These are phyloP conservation scores for Drosophila flavopinicola DNA, from an alignment of 2,888 invertebrate species.

Conservation along the genomic window DNA sequence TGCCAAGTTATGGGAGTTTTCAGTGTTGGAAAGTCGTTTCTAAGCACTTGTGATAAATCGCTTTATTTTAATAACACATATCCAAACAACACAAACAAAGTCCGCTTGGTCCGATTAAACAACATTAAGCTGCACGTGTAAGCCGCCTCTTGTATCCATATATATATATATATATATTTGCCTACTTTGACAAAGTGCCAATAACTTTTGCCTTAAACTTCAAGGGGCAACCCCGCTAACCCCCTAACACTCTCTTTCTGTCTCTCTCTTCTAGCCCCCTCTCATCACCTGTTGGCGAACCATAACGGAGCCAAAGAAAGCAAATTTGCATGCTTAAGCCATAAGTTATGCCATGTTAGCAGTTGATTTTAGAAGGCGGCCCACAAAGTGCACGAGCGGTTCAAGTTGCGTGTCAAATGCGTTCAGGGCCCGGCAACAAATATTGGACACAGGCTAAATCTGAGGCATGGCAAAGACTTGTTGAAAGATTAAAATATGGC, in stretches of 20 bases:
- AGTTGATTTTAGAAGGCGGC: conserved; percentile 72
- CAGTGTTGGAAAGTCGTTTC: no score
- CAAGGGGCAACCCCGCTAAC: conserved; percentile 13
- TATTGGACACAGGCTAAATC: conserved; percentile 33
- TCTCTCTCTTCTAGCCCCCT: not conserved
- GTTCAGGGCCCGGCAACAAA: conserved; percentile 38
- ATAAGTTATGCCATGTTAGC: conserved; percentile 80
- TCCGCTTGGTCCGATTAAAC: not conserved
- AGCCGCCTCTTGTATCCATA: conserved; percentile 16
- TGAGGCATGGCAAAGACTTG: conserved; percentile 41
- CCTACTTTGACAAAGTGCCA: conserved; percentile 76
- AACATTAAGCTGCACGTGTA: conserved; percentile 32
- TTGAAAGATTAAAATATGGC: conserved; percentile 61
- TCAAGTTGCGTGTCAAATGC: conserved; percentile 73
- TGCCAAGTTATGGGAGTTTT: no score
- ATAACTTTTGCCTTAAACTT: conserved; percentile 68
- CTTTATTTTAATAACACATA: not conserved
- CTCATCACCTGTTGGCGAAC: conserved; percentile 17
- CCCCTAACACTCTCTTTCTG: not conserved
- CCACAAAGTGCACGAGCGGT: conserved; percentile 52
- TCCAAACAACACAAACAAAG: not conserved
- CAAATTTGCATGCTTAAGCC: conserved; percentile 71
- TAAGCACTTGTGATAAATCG: conserved; percentile 1
- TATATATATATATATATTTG: conserved; percentile 44
- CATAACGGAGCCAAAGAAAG: conserved; percentile 55